Evolutionary conservation across 2,113 vertebrate genomes (phyloP).

Genomic region (Cacatua alba): DNA sequence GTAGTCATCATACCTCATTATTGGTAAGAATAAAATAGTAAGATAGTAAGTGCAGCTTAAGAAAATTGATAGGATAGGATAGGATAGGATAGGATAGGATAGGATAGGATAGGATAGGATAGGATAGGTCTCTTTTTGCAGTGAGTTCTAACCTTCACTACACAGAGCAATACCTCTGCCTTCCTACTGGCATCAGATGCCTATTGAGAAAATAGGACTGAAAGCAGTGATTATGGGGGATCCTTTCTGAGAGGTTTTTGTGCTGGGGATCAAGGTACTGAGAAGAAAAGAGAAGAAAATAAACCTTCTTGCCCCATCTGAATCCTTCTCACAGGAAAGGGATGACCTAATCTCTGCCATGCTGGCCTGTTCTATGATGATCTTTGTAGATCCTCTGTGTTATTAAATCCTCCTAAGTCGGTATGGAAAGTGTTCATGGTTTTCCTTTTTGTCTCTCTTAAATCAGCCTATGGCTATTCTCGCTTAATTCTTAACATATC

Average conservation of each 20-base stretch:
- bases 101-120: no score
- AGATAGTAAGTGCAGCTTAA: not conserved
- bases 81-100: not conserved
- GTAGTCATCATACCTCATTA: not conserved
- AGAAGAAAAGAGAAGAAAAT: conserved; percentile 23
- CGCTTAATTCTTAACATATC: not conserved
- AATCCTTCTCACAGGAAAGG: conserved; percentile 10
- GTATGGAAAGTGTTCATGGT: not conserved
- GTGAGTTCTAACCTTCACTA: not conserved
- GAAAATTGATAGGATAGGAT: not conserved
- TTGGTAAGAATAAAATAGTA: not conserved
- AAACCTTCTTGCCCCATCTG: not conserved
- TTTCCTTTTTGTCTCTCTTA: not conserved
- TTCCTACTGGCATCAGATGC: not conserved
- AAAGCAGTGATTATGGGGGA: not conserved
- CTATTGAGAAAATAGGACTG: not conserved
- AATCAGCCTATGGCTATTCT: not conserved
- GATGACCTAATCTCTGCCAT: not conserved
- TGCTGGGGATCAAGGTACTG: not conserved
- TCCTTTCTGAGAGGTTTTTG: not conserved
- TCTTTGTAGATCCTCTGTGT: not conserved
- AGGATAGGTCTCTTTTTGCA: not conserved
- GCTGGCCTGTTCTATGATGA: not conserved
- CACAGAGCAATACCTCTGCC: not conserved
- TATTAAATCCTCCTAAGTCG: not conserved